Percentiles rank a stretch among this genome's conserved stretches.
phyloP scores from a whole-genome alignment of 1,140 invertebrate genomes.

The Cydia fagiglandana region DNA sequence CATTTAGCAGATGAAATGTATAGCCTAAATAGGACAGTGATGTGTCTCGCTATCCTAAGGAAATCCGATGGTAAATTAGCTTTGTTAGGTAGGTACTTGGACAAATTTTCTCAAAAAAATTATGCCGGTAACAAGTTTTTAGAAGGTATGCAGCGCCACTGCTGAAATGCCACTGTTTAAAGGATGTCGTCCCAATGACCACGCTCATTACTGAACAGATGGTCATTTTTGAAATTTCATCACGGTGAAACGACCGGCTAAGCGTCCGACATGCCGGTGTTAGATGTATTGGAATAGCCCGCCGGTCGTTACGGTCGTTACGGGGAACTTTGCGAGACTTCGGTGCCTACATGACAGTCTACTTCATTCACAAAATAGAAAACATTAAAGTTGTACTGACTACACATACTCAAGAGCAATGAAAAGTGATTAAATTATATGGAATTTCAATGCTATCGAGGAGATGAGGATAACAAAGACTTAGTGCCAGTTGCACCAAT shows the following conservation, averaged over 20 bases:
- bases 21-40: too few species aligned
- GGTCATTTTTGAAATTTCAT: conserved; percentile 27
- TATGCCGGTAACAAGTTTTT: too few species aligned
- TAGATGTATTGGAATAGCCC: conserved; percentile 56
- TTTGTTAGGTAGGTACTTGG: too few species aligned
- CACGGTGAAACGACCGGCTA: conserved; percentile 16
- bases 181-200: neutral
- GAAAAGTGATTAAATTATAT: too few species aligned
- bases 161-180: neutral
- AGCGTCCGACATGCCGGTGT: conserved; percentile 45
- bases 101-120: too few species aligned
- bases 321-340: neutral
- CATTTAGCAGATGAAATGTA: too few species aligned
- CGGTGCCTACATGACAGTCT: neutral
- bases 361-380: neutral
- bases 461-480: too few species aligned
- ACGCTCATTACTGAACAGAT: neutral
- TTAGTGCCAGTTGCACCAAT: too few species aligned
- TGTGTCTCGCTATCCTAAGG: too few species aligned
- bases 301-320: conserved; percentile 49
- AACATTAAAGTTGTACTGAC: neutral
- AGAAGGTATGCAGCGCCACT: neutral
- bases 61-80: too few species aligned
- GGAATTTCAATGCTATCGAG: too few species aligned
- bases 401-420: too few species aligned